Evolutionary conservation across 1,140 invertebrate species (phyloP).

Genomic region (Atta texana): DNA sequence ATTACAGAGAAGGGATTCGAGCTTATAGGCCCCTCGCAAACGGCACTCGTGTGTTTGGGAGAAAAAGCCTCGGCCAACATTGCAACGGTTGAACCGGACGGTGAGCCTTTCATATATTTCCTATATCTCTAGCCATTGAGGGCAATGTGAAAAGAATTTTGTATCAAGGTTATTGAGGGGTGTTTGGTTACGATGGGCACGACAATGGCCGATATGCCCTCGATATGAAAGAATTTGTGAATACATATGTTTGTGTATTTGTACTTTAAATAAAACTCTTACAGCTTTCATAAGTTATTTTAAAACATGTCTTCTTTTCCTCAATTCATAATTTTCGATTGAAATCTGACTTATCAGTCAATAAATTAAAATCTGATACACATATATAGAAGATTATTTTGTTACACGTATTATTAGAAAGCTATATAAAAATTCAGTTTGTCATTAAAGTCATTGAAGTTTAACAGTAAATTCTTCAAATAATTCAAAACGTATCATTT

Average conservation of each 20-base stretch:
- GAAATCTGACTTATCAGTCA: background rate
- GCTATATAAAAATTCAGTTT: background rate
- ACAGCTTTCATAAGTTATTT: background rate
- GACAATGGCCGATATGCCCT: slow-evolving; percentile 44
- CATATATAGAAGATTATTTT: background rate
- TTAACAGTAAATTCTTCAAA: background rate
- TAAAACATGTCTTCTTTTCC: background rate
- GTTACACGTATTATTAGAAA: background rate
- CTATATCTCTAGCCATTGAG: slow-evolving; percentile 83
- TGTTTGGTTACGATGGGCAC: slow-evolving; percentile 74
- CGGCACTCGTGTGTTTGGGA: slow-evolving; percentile 80
- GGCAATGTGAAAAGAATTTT: slow-evolving; percentile 85
- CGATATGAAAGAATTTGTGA: slow-evolving; percentile 23
- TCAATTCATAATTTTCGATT: background rate
- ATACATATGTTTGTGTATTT: background rate
- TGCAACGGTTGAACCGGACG: slow-evolving; percentile 78
- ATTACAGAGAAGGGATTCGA: slow-evolving; percentile 79
- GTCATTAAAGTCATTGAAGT: too few species aligned
- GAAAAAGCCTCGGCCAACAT: slow-evolving; percentile 83
- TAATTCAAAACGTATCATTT: background rate
- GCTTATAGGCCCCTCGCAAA: slow-evolving; percentile 85
- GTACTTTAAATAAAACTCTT: slow-evolving; percentile 31
- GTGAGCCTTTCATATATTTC: slow-evolving; percentile 85
- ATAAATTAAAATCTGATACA: background rate
- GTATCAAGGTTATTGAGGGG: slow-evolving; percentile 86